Percentiles rank a stretch among this genome's conserved stretches.
These are phyloP conservation scores for Ormyrus thymus DNA, from an alignment of 2,888 invertebrate species.

Conservation along the genomic window DNA sequence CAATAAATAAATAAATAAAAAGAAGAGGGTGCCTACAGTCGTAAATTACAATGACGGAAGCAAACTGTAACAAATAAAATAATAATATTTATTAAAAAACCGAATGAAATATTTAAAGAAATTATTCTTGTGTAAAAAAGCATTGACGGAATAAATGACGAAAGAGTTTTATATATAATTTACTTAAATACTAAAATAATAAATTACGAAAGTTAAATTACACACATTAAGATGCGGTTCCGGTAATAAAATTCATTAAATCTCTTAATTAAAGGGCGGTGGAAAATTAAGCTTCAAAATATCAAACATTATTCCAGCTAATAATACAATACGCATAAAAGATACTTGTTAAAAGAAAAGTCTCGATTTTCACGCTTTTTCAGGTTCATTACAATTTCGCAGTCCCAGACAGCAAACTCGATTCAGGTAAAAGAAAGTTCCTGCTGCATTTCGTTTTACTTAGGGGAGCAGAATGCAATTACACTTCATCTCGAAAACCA, in stretches of 20 bases:
- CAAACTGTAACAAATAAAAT: too few relatives aligned
- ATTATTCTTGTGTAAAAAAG: too few relatives aligned
- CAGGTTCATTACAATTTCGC: constrained; percentile 73
- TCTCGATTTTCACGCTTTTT: constrained; percentile 71
- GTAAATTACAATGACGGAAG: background rate
- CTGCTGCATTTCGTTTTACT: constrained; percentile 61
- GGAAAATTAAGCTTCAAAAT: constrained; percentile 24
- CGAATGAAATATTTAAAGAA: too few relatives aligned
- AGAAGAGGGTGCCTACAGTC: constrained; percentile 38
- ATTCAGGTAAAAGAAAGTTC: constrained; percentile 70
- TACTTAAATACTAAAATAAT: too few relatives aligned
- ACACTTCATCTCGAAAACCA: background rate
- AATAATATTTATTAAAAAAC: too few relatives aligned
- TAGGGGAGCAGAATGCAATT: constrained; percentile 66
- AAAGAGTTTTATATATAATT: too few relatives aligned
- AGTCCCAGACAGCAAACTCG: constrained; percentile 72
- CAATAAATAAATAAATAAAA: background rate
- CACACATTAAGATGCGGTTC: too few relatives aligned
- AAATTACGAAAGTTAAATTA: too few relatives aligned
- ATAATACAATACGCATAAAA: background rate
- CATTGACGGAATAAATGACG: too few relatives aligned
- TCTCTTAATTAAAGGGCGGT: background rate
- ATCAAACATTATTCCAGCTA: constrained; percentile 21
- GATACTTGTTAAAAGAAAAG: constrained; percentile 43
- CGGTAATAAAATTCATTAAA: too few relatives aligned